Percentiles rank a stretch among this genome's conserved stretches.
Conservation (phyloP, 2,113 vertebrate genomes). For the Salvelinus fontinalis region DNA sequence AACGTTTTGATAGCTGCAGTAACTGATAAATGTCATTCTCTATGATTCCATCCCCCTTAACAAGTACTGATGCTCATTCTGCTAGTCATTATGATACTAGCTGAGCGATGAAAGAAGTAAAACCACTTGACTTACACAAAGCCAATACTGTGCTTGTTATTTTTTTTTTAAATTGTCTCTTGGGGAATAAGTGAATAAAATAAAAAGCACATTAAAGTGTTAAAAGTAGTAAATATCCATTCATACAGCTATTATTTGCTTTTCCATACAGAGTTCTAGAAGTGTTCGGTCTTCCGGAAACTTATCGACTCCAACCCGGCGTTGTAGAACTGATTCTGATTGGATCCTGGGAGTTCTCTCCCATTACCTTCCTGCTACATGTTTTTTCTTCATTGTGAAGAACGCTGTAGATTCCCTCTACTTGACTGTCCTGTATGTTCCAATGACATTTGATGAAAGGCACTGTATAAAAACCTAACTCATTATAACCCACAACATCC, state of each 20-base stretch:
- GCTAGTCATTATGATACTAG: neutral
- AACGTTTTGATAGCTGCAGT: neutral
- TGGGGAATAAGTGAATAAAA: neutral
- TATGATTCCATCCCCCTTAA: neutral
- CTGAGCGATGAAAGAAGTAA: neutral
- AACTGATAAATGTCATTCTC: neutral
- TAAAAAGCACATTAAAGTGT: neutral
- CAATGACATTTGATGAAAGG: neutral
- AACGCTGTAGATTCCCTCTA: neutral
- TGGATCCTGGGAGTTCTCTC: neutral
- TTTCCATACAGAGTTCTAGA: neutral
- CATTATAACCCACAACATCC: neutral
- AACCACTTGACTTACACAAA: neutral
- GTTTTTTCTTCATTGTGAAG: neutral
- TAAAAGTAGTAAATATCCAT: neutral
- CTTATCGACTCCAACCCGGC: neutral
- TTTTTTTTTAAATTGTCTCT: neutral
- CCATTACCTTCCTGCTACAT: neutral
- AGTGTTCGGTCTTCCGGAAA: neutral
- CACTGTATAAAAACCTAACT: neutral
- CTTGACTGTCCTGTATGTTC: neutral
- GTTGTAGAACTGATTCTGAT: neutral
- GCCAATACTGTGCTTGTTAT: neutral
- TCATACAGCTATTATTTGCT: neutral
- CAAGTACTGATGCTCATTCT: neutral